A percentile compares a stretch with the other conserved stretches of the same genome.
These are phyloP conservation scores for Linurgus olivaceus DNA, from an alignment of 2,797 vertebrate genomes.

Conservation along the genomic window DNA sequence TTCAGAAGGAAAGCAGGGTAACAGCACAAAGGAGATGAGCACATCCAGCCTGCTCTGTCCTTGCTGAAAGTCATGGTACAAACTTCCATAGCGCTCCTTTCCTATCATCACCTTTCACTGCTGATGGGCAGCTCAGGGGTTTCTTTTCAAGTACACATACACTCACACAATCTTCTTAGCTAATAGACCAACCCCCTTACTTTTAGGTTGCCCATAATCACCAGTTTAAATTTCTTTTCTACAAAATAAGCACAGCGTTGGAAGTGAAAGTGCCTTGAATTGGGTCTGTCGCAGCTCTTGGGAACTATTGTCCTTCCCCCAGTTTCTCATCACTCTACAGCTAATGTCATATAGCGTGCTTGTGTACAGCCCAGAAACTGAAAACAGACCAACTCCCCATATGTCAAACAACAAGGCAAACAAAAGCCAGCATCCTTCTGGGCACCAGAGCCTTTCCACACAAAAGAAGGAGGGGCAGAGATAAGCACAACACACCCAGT, in stretches of 20 bases:
- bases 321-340: not conserved
- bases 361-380: not conserved
- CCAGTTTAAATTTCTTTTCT: not conserved
- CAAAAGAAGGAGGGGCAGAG: not conserved
- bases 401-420: not conserved
- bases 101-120: accelerated
- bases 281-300: accelerated
- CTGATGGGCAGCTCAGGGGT: not conserved
- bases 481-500: not conserved
- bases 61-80: not conserved
- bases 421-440: not conserved
- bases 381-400: not conserved
- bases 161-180: not conserved
- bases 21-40: not conserved
- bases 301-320: not conserved
- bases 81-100: accelerated
- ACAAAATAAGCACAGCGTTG: not conserved
- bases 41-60: not conserved
- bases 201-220: not conserved
- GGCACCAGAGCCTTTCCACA: not conserved
- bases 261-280: not conserved
- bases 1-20: not conserved
- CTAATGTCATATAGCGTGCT: not conserved
- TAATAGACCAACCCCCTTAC: not conserved
- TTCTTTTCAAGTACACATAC: not conserved